These are phyloP conservation scores for Atherinomorus stipes DNA, from an alignment of 2,113 vertebrate species.

Conservation along the genomic window DNA sequence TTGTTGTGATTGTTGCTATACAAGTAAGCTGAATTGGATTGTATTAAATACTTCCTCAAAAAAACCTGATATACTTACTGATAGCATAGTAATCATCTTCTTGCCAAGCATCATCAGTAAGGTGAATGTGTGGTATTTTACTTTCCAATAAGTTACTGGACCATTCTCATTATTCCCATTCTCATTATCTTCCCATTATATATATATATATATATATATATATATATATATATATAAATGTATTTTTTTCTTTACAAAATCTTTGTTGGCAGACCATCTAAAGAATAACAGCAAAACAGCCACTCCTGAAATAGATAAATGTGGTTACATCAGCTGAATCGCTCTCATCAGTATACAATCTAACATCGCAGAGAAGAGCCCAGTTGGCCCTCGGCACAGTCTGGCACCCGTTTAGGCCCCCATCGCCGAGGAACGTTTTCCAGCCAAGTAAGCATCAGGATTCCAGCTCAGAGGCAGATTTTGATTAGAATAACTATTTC, in stretches of 20 bases:
- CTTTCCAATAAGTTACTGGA: too few species aligned
- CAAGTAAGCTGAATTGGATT: too few species aligned
- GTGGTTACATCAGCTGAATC: conserved; percentile 8
- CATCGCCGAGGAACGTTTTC: conserved; percentile 42
- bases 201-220: too few species aligned
- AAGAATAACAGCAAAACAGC: background rate
- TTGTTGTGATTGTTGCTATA: too few species aligned
- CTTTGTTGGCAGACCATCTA: background rate
- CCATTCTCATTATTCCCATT: too few species aligned
- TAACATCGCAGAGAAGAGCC: conserved; percentile 29
- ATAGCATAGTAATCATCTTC: too few species aligned
- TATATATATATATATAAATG: too few species aligned
- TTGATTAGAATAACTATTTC: conserved; percentile 81
- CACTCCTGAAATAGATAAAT: conserved; percentile 13
- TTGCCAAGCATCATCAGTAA: too few species aligned
- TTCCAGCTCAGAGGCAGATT: conserved; percentile 73
- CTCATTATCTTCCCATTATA: too few species aligned
- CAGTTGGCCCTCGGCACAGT: conserved; percentile 49
- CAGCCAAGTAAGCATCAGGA: conserved; percentile 69
- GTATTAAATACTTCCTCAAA: too few species aligned
- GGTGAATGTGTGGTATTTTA: too few species aligned
- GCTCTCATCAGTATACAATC: conserved; percentile 19
- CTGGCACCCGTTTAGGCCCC: conserved; percentile 61
- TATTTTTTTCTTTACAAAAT: background rate
- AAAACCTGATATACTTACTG: too few species aligned